These are phyloP conservation scores for Cantharis nigra DNA, from an alignment of 2,888 invertebrate genomes.

Conservation along the genomic window DNA sequence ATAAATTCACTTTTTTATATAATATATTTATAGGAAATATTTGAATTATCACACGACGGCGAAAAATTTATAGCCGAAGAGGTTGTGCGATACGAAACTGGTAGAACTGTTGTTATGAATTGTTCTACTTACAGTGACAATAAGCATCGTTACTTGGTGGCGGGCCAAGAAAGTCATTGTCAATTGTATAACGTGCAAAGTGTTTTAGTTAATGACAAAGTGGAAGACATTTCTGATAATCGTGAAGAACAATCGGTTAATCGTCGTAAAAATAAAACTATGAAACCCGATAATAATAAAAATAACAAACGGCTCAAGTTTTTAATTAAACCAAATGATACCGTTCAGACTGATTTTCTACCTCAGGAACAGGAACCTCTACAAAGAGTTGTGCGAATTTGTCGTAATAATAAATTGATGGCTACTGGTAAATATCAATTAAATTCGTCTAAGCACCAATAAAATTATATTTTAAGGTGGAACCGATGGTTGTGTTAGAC, in stretches of 20 bases:
- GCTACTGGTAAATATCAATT: slow-evolving; percentile 66
- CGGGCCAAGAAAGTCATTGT: slow-evolving; percentile 91
- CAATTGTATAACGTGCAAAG: slow-evolving; percentile 76
- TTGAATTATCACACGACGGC: slow-evolving; percentile 86
- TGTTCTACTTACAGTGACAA: slow-evolving; percentile 75
- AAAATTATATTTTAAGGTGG: slow-evolving; percentile 61
- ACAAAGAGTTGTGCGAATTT: slow-evolving; percentile 77
- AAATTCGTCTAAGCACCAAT: not conserved
- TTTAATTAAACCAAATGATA: slow-evolving; percentile 76
- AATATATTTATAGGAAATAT: slow-evolving; percentile 78
- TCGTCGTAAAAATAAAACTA: slow-evolving; percentile 55
- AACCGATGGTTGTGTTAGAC: slow-evolving; percentile 81
- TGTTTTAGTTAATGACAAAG: slow-evolving; percentile 56
- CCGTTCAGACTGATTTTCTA: slow-evolving; percentile 85
- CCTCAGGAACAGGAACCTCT: slow-evolving; percentile 69
- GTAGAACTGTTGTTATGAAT: slow-evolving; percentile 90
- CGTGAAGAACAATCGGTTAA: slow-evolving; percentile 35
- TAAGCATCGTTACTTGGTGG: slow-evolving; percentile 79
- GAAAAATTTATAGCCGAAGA: slow-evolving; percentile 83
- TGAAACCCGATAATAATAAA: slow-evolving; percentile 61
- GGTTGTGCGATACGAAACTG: slow-evolving; percentile 87
- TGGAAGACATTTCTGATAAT: slow-evolving; percentile 59
- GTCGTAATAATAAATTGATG: slow-evolving; percentile 76
- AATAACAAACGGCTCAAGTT: slow-evolving; percentile 69
- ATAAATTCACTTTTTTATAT: slow-evolving; percentile 8